A percentile compares a stretch with the other conserved stretches of the same genome.
These are phyloP conservation scores for Drosophila serrata DNA, from an alignment of 1,140 invertebrate genomes.

Conservation along the genomic window DNA sequence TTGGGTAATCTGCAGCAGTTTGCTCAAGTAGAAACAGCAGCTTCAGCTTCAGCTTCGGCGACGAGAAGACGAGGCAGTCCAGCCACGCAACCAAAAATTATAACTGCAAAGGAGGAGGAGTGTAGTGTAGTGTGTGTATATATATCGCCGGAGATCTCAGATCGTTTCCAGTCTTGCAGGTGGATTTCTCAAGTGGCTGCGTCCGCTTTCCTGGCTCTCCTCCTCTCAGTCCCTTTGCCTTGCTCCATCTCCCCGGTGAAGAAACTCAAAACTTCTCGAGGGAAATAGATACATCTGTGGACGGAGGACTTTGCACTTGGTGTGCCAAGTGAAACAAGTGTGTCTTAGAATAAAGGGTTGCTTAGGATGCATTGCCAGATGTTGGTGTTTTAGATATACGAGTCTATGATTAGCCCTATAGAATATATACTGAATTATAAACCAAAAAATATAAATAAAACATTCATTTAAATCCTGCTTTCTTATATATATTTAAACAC, in stretches of 20 bases:
- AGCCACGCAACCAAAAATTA: conserved; percentile 68
- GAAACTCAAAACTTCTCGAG: conserved; percentile 31
- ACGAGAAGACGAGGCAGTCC: conserved; percentile 14
- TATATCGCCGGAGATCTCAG: conserved; percentile 57
- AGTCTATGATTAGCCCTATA: background rate
- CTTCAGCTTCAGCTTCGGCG: conserved; percentile 57
- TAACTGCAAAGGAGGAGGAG: conserved; percentile 34
- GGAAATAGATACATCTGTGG: conserved; percentile 52
- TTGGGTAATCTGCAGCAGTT: conserved; percentile 78
- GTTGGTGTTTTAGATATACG: background rate
- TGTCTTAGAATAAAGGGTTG: conserved; percentile 19
- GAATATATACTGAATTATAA: background rate
- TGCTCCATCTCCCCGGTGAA: conserved; percentile 1
- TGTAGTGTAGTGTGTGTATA: conserved; percentile 21
- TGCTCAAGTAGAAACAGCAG: conserved; percentile 78
- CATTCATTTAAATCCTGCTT: no score
- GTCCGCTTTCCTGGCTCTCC: conserved; percentile 63
- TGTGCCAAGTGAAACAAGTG: conserved; percentile 38
- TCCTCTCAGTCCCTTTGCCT: background rate
- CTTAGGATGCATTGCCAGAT: conserved; percentile 8
- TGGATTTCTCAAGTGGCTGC: conserved; percentile 83
- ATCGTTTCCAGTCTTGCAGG: conserved; percentile 69
- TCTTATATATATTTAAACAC: no score
- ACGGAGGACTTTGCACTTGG: conserved; percentile 20
- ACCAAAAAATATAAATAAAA: background rate